A percentile compares a stretch with the other conserved stretches of the same genome.
Evolutionary conservation across 2,113 vertebrate genomes (phyloP).

Genomic region (Eleginops maclovinus): DNA sequence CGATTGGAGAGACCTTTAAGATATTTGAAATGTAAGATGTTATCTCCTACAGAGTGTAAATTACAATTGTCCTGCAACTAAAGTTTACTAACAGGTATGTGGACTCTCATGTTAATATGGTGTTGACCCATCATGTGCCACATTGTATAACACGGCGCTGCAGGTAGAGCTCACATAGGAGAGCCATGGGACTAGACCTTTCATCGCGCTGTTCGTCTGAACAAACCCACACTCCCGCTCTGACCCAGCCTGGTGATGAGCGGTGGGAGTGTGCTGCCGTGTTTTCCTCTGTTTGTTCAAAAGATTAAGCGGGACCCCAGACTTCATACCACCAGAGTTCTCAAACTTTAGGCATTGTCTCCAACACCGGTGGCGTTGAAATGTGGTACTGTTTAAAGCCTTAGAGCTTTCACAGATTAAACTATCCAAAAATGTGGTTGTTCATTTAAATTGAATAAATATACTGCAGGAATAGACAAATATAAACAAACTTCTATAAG

Average conservation of each 20-base stretch:
- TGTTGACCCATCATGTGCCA: constrained; percentile 21
- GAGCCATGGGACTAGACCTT: constrained; percentile 49
- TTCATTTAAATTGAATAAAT: not conserved
- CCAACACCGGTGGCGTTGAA: not conserved
- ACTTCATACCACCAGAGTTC: constrained; percentile 35
- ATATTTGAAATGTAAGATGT: not conserved
- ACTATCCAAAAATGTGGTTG: not conserved
- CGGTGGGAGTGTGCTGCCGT: constrained; percentile 60
- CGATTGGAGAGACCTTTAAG: not conserved
- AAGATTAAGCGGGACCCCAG: constrained; percentile 64
- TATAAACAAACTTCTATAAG: not conserved
- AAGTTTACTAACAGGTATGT: constrained; percentile 18
- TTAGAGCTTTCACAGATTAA: constrained; percentile 2
- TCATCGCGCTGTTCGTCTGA: constrained; percentile 66
- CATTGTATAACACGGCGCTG: not conserved
- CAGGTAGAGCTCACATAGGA: constrained; percentile 22
- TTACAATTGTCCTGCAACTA: not conserved
- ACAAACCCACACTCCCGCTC: constrained; percentile 40
- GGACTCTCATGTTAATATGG: not conserved
- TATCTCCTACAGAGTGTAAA: not conserved
- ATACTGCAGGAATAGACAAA: not conserved
- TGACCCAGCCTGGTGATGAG: constrained; percentile 58
- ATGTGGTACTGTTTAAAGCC: constrained; percentile 1
- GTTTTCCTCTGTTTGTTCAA: constrained; percentile 69
- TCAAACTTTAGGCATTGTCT: constrained; percentile 18